Conservation (phyloP, 1,140 invertebrate species). For the Cotesia chilonis region DNA sequence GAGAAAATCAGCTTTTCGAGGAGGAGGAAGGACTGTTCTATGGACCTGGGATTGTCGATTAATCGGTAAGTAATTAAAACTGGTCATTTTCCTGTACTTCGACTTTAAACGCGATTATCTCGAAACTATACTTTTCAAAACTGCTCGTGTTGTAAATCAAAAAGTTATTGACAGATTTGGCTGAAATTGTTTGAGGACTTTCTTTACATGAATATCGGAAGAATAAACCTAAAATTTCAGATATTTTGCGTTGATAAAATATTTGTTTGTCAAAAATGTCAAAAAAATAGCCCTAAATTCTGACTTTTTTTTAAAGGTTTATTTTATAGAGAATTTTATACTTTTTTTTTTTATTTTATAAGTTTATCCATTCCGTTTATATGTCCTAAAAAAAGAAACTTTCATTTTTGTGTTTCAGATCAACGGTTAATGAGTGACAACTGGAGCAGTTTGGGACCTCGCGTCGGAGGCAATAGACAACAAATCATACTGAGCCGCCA, state of each 20-base stretch:
- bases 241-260: conserved; percentile 23
- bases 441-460: background rate
- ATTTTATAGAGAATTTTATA: background rate
- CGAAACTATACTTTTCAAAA: background rate
- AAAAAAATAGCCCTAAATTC: conserved; percentile 18
- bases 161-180: background rate
- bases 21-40: too few relatives aligned
- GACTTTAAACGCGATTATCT: conserved; percentile 26
- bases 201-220: conserved; percentile 18
- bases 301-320: conserved; percentile 2
- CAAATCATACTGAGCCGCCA: background rate
- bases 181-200: conserved; percentile 13
- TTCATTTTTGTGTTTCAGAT: background rate
- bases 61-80: too few relatives aligned
- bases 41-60: too few relatives aligned
- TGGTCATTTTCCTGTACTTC: too few relatives aligned
- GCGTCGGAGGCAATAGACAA: background rate
- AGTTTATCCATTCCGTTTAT: background rate
- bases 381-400: background rate
- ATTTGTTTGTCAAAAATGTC: conserved; percentile 23
- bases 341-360: background rate
- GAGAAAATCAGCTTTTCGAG: too few relatives aligned
- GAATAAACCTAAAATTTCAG: conserved; percentile 21
- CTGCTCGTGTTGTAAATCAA: too few relatives aligned
- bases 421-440: background rate